Percentiles rank a stretch among this genome's conserved stretches.
Conservation (phyloP, 2,888 invertebrate genomes). For the Hirtodrosophila duncani region DNA sequence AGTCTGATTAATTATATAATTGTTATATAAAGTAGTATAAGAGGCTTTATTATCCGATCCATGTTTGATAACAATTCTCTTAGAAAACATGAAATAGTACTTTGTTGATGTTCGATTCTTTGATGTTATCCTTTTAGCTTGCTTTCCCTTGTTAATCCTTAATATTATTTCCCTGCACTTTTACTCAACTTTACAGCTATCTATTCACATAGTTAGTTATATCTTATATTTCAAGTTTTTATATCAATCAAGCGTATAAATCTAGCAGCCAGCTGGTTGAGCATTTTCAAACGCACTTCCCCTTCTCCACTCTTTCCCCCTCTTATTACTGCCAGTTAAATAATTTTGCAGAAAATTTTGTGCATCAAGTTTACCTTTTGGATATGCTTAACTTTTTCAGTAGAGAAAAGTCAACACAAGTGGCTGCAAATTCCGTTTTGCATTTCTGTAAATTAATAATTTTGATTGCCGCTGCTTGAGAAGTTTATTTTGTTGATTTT, state of each 20-base stretch:
- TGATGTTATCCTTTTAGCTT: too few relatives aligned
- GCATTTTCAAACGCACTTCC: slow-evolving; percentile 38
- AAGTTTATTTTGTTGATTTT: neutral
- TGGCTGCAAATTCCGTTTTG: slow-evolving; percentile 28
- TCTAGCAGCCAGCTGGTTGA: slow-evolving; percentile 47
- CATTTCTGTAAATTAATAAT: slow-evolving; percentile 48
- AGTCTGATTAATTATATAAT: too few relatives aligned
- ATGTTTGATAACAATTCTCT: too few relatives aligned
- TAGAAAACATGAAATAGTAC: too few relatives aligned
- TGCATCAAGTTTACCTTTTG: slow-evolving; percentile 55
- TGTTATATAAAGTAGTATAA: too few relatives aligned
- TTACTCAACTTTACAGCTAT: too few relatives aligned
- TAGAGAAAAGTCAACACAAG: slow-evolving; percentile 38
- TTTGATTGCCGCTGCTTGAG: slow-evolving; percentile 52
- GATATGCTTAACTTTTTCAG: slow-evolving; percentile 31
- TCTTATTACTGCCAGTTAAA: slow-evolving; percentile 6
- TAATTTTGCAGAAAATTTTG: slow-evolving; percentile 50
- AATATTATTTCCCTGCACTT: too few relatives aligned
- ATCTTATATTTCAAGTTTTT: slow-evolving; percentile 37
- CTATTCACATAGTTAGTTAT: too few relatives aligned
- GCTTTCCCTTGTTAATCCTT: too few relatives aligned
- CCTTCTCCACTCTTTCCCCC: neutral
- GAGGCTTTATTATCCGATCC: too few relatives aligned
- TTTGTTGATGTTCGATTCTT: too few relatives aligned
- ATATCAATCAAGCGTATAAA: slow-evolving; percentile 60